A percentile compares a stretch with the other conserved stretches of the same genome.
phyloP scores from a whole-genome alignment of 1,140 invertebrate species.

The Drosophila lacteicornis region DNA sequence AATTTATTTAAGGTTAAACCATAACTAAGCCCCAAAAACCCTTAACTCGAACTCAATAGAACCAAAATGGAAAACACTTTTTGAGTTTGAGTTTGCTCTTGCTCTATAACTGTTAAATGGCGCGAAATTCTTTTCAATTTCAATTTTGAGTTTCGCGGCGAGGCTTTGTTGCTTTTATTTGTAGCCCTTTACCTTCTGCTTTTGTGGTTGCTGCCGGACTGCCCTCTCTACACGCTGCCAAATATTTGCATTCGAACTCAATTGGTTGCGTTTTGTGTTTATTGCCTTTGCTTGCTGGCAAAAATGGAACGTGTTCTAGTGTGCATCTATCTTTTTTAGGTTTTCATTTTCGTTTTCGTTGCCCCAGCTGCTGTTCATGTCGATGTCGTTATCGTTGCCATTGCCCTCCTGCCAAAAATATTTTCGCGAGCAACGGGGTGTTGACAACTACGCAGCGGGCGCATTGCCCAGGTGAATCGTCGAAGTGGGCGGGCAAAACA shows the following conservation, averaged over 20 bases:
- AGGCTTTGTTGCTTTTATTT: constrained; percentile 21
- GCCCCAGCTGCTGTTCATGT: constrained; percentile 1
- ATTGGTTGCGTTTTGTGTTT: constrained; percentile 80
- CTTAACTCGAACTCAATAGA: too few species aligned
- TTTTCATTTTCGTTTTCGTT: constrained; percentile 16
- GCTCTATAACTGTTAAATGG: constrained; percentile 67
- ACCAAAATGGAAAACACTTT: not conserved
- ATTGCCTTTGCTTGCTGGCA: constrained; percentile 66
- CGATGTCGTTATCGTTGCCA: constrained; percentile 7
- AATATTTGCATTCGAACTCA: constrained; percentile 82
- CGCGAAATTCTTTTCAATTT: constrained; percentile 79
- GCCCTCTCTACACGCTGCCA: constrained; percentile 38
- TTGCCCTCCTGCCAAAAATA: constrained; percentile 45
- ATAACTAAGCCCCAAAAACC: too few species aligned
- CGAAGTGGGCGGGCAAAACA: constrained; percentile 31
- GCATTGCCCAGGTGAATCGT: constrained; percentile 8
- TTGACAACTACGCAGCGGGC: constrained; percentile 48
- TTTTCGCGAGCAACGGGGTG: constrained; percentile 39
- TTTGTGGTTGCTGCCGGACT: constrained; percentile 23
- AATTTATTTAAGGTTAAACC: too few species aligned
- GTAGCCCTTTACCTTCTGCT: not conserved
- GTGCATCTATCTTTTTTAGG: constrained; percentile 37
- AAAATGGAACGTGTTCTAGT: constrained; percentile 54
- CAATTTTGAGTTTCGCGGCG: constrained; percentile 46
- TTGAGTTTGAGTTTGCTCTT: not conserved